These are phyloP conservation scores for Lichenostomus cassidix DNA, from an alignment of 2,113 vertebrate species.

Conservation along the genomic window DNA sequence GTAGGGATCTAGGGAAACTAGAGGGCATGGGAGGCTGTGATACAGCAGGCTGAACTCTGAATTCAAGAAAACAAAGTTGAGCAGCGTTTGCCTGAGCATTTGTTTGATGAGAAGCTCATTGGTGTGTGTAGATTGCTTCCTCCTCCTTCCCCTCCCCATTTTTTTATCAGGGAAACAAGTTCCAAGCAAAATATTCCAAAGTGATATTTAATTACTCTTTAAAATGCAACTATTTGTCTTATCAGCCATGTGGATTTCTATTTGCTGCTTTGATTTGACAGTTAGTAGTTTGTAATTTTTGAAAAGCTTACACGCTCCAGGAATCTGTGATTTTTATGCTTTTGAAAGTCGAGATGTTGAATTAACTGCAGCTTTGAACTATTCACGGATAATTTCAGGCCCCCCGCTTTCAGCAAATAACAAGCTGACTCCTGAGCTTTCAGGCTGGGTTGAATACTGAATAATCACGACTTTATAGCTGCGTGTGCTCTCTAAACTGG, in stretches of 20 bases:
- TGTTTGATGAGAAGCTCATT: background rate
- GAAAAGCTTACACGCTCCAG: conserved; percentile 54
- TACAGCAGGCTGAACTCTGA: background rate
- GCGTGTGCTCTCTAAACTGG: background rate
- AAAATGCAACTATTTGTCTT: conserved; percentile 68
- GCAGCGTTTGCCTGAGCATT: background rate
- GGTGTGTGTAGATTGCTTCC: background rate
- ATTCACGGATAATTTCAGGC: conserved; percentile 61
- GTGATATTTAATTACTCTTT: conserved; percentile 65
- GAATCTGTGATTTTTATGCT: conserved; percentile 61
- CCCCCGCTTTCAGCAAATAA: conserved; percentile 50
- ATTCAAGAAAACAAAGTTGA: background rate
- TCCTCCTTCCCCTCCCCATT: background rate
- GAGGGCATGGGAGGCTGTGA: background rate
- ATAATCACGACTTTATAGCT: conserved; percentile 24
- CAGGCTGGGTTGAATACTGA: conserved; percentile 39
- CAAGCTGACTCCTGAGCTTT: conserved; percentile 18
- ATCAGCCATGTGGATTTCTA: conserved; percentile 56
- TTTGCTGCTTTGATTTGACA: conserved; percentile 66
- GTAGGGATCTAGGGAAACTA: background rate
- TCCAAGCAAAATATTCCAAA: conserved; percentile 66
- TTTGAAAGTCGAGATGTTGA: conserved; percentile 66
- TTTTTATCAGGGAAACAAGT: conserved; percentile 41
- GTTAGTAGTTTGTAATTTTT: conserved; percentile 62
- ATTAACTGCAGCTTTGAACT: conserved; percentile 70